Evolutionary conservation across 2,888 invertebrate genomes (phyloP).

Genomic region (Cinara cedri): DNA sequence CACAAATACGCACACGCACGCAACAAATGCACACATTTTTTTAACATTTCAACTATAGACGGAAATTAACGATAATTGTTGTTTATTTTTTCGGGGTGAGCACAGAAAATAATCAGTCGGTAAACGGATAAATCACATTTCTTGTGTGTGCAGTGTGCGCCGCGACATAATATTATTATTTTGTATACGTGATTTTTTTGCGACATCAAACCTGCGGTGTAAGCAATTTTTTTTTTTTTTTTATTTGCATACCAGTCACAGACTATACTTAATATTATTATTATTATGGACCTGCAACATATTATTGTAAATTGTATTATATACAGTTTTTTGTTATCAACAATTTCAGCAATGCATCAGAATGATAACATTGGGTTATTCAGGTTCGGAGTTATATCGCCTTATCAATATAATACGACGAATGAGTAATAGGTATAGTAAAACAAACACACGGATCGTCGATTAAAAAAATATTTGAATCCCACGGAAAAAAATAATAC

Average conservation of each 20-base stretch:
- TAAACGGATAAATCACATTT: conserved; percentile 14
- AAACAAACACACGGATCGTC: too few species aligned
- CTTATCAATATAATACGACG: too few species aligned
- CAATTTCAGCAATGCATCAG: too few species aligned
- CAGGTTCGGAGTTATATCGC: too few species aligned
- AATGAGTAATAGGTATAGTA: too few species aligned
- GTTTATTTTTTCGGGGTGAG: conserved; percentile 31
- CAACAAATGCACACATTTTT: background rate
- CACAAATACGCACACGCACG: background rate
- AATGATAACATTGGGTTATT: too few species aligned
- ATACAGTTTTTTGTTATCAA: background rate
- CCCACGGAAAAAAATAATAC: too few species aligned
- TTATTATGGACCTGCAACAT: conserved; percentile 4
- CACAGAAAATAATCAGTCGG: background rate
- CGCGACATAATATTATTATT: background rate
- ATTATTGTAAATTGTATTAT: too few species aligned
- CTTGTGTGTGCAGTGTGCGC: background rate
- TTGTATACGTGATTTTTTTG: background rate
- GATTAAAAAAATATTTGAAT: too few species aligned
- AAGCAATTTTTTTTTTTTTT: conserved; percentile 13
- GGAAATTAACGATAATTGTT: conserved; percentile 21
- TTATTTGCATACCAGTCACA: too few species aligned
- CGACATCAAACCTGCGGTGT: background rate
- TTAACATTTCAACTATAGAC: background rate
- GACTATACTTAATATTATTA: background rate